Conservation (phyloP, 1,140 invertebrate species). For the Papilio polytes region DNA sequence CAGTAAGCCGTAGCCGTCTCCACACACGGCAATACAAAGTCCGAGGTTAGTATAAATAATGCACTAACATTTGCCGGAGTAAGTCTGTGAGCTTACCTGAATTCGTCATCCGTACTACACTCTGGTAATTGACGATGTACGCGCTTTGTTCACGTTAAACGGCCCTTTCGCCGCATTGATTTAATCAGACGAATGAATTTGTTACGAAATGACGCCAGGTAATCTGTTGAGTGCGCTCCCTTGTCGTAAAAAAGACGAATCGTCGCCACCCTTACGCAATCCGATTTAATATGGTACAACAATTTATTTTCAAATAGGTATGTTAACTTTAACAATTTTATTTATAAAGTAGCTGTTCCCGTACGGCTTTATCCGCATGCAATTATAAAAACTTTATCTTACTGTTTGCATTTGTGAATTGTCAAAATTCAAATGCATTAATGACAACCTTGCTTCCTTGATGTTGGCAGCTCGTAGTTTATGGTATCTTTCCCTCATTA, state of each 20-base stretch:
- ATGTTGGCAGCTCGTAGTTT: too few species aligned
- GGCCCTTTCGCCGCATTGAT: constrained; percentile 25
- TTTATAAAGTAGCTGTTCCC: too few species aligned
- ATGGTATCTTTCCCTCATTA: too few species aligned
- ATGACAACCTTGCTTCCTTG: too few species aligned
- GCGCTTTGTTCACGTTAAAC: constrained; percentile 22
- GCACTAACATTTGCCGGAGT: constrained; percentile 47
- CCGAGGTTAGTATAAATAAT: constrained; percentile 66
- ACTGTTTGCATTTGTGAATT: too few species aligned
- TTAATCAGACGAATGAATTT: constrained; percentile 32
- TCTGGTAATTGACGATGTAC: constrained; percentile 12
- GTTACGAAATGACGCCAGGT: constrained; percentile 3
- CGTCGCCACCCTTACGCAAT: background rate
- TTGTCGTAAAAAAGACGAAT: constrained; percentile 14
- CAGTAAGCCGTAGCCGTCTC: constrained; percentile 52
- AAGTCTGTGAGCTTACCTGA: constrained; percentile 41
- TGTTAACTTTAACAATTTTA: too few species aligned
- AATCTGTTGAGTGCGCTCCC: background rate
- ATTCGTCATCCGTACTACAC: constrained; percentile 44
- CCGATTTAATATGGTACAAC: background rate
- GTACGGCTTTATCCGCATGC: too few species aligned
- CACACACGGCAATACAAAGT: constrained; percentile 45
- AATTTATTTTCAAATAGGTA: background rate
- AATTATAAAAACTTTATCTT: too few species aligned
- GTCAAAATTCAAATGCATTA: too few species aligned